Percentiles rank a stretch among this genome's conserved stretches.
Conservation (phyloP, 2,113 vertebrate species). For the Caracal caracal region DNA sequence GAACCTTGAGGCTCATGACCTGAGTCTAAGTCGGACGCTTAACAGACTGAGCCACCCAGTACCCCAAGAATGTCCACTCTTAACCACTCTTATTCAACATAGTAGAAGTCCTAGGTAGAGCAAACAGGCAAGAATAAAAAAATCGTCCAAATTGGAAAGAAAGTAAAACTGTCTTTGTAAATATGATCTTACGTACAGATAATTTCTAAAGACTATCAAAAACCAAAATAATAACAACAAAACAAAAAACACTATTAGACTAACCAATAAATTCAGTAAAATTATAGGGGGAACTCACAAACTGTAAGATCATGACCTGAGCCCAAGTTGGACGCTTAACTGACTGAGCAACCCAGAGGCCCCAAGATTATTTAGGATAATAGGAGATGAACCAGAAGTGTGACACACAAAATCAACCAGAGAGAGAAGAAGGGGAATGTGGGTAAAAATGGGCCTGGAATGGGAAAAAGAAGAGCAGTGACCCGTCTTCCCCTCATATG, state of each 20-base stretch:
- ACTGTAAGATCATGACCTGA: too few species aligned
- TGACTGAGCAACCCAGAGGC: too few species aligned
- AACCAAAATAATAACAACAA: neutral
- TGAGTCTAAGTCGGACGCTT: too few species aligned
- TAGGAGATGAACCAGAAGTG: neutral
- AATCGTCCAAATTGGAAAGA: neutral
- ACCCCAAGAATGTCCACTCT: neutral
- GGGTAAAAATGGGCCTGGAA: neutral
- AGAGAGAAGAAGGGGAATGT: neutral
- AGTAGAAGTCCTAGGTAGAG: neutral
- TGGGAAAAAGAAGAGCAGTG: neutral
- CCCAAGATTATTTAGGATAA: neutral
- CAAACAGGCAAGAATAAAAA: neutral
- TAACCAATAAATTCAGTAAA: neutral
- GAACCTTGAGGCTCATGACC: too few species aligned
- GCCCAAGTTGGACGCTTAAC: too few species aligned
- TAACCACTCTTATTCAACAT: neutral
- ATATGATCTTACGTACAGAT: neutral
- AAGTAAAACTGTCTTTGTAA: neutral
- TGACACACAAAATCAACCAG: neutral
- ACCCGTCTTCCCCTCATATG: accelerated
- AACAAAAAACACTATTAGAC: neutral
- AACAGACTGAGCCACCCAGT: too few species aligned
- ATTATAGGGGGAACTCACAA: too few species aligned
- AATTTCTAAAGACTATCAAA: neutral